A percentile compares a stretch with the other conserved stretches of the same genome.
These are phyloP conservation scores for Sebastes alutus DNA, from an alignment of 2,797 vertebrate species.

Conservation along the genomic window DNA sequence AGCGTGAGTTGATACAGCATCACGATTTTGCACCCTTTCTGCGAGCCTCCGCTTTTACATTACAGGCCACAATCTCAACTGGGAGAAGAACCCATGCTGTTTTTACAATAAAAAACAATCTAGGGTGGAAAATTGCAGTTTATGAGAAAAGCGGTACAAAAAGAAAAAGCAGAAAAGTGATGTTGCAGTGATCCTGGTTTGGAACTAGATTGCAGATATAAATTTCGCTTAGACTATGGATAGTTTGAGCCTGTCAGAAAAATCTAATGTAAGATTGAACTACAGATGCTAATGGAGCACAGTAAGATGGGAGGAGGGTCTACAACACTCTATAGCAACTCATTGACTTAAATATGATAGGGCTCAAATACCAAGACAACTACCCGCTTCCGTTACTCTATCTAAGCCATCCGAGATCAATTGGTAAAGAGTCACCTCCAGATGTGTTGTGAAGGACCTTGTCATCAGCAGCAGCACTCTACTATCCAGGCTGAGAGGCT, in stretches of 20 bases:
- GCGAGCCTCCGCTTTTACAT: conserved; percentile 33
- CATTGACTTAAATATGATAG: conserved; percentile 36
- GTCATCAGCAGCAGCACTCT: conserved; percentile 27
- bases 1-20: conserved; percentile 33
- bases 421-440: conserved; percentile 35
- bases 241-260: background rate
- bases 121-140: conserved; percentile 30
- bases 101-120: conserved; percentile 31
- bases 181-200: background rate
- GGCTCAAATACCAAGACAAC: background rate
- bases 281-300: background rate
- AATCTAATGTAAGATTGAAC: background rate
- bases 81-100: background rate
- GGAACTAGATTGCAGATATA: background rate
- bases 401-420: conserved; percentile 33
- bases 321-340: background rate
- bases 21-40: conserved; percentile 11
- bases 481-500: background rate
- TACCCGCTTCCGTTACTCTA: background rate
- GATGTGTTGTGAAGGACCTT: conserved; percentile 21
- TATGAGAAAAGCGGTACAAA: conserved; percentile 19
- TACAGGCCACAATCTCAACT: conserved; percentile 6
- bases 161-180: background rate
- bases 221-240: background rate
- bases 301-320: background rate